These are phyloP conservation scores for Pseudorasbora parva DNA, from an alignment of 2,113 vertebrate genomes.

Conservation along the genomic window DNA sequence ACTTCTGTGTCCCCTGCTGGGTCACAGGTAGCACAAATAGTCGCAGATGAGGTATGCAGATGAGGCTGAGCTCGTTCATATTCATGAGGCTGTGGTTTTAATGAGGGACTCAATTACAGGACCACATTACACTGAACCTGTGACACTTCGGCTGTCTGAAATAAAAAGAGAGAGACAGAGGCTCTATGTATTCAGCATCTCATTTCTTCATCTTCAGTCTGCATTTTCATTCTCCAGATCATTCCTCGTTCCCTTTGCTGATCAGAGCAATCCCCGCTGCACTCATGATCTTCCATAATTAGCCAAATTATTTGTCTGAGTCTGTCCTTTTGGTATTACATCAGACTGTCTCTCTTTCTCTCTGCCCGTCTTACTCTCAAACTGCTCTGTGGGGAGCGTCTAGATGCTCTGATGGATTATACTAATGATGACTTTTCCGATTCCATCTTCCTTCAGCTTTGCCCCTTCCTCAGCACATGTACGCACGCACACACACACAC, in stretches of 20 bases:
- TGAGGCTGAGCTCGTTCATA: neutral
- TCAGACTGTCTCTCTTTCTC: neutral
- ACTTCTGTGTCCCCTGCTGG: slow-evolving; percentile 9
- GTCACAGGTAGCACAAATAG: slow-evolving; percentile 9
- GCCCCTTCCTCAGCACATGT: neutral
- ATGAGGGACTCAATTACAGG: slow-evolving; percentile 31
- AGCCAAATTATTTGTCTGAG: slow-evolving; percentile 39
- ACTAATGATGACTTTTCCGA: slow-evolving; percentile 47
- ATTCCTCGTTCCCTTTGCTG: slow-evolving; percentile 10
- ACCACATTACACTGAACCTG: slow-evolving; percentile 11
- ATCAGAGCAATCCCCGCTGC: slow-evolving; percentile 16
- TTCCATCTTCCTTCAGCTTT: slow-evolving; percentile 36
- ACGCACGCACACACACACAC: slow-evolving; percentile 5
- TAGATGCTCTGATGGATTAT: slow-evolving; percentile 42
- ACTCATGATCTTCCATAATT: slow-evolving; percentile 29
- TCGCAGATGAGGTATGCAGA: slow-evolving; percentile 1
- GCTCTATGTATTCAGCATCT: neutral
- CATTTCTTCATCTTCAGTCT: neutral
- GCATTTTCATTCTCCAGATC: slow-evolving; percentile 5
- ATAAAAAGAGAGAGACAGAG: neutral
- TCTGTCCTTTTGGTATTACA: slow-evolving; percentile 26
- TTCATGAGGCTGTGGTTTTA: slow-evolving; percentile 34
- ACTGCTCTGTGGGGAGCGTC: slow-evolving; percentile 33
- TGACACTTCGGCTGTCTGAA: neutral
- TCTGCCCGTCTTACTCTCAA: neutral